phyloP scores from a whole-genome alignment of 2,888 invertebrate genomes.

The Plagodis pulveraria region DNA sequence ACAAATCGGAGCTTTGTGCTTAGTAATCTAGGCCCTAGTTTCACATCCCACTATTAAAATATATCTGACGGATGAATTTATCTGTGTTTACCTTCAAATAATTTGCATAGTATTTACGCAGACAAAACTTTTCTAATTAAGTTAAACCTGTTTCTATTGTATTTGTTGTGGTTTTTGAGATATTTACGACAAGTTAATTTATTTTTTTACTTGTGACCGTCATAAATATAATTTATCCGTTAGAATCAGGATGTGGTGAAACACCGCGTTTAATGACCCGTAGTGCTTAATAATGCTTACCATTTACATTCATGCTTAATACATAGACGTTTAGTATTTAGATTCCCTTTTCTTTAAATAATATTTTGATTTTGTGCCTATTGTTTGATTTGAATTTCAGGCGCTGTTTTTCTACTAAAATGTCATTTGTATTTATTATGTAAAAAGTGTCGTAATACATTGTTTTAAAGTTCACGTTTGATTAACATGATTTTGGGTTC shows the following conservation, averaged over 20 bases:
- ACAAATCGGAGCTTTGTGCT: slow-evolving; percentile 24
- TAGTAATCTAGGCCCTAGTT: slow-evolving; percentile 18
- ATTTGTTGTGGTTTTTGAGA: no score
- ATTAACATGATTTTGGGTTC: slow-evolving; percentile 1
- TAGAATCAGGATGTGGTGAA: slow-evolving; percentile 28
- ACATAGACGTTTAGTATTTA: slow-evolving; percentile 5
- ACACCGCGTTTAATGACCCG: slow-evolving; percentile 21
- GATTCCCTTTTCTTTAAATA: slow-evolving; percentile 1
- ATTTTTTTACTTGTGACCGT: no score
- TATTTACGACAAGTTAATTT: no score
- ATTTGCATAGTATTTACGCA: not conserved
- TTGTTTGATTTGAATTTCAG: slow-evolving; percentile 68
- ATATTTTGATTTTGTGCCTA: slow-evolving; percentile 55
- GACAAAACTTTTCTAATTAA: not conserved
- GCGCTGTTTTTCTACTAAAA: slow-evolving; percentile 62
- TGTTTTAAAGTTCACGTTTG: slow-evolving; percentile 1
- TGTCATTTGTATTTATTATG: slow-evolving; percentile 37
- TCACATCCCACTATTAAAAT: slow-evolving; percentile 30
- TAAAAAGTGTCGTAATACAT: slow-evolving; percentile 12
- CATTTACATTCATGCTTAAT: slow-evolving; percentile 33
- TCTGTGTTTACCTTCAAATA: not conserved
- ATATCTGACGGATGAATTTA: slow-evolving; percentile 31
- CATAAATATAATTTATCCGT: slow-evolving; percentile 23
- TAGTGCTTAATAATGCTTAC: slow-evolving; percentile 43
- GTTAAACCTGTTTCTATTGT: no score